Evolutionary conservation across 2,888 invertebrate species (phyloP), one percentile per base, ranked within the genome.

Genomic region (Syrista parreyssii): DNA sequence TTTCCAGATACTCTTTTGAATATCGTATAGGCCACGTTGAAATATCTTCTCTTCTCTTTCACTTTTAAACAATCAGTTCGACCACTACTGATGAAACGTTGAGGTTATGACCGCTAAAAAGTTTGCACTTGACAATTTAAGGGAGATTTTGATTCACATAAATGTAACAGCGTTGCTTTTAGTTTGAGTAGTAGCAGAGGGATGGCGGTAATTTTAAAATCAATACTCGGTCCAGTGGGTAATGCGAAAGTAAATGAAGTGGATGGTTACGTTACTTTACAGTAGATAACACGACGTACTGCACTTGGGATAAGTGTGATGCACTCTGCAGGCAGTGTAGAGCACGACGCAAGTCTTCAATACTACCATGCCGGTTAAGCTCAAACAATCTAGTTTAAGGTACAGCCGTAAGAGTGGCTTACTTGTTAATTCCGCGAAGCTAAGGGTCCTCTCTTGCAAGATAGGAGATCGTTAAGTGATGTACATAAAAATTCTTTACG

Each of bases 331-430:
- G 71, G 71, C 71, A 71, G 71, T 71, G 32, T 30, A 71, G 71
- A 71, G 30, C 30, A 32, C 71, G 71, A 30, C 71, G 23, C 31
- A 12, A 71, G 31, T 11, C 23, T 6, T 33, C 6, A 71, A 33
- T 71, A 71, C 23, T 71, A 55, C 55, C 55, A 23, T 71, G 12
- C 30, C 71, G 71, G 31, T 30, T 71, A 71, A 71, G 71, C 32
- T 31, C 31, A 33, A 71, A 72, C 82, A 76, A 83, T 83, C 81
- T 88, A 89, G 89, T 90, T 89, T 86, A 83, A 80, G 82, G 75
- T 76, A 80, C 78, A 73, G 80, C 88, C 90, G 89, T 86, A 86
- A 90, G 90, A 89, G 90, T 82, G 89, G 82, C 85, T 85, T 84
- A 86, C 85, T 82, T 82, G 83, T 84, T 75, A 77, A 84, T 89